These are phyloP conservation scores for Colletes gigas DNA, from an alignment of 1,140 invertebrate genomes.

Conservation along the genomic window DNA sequence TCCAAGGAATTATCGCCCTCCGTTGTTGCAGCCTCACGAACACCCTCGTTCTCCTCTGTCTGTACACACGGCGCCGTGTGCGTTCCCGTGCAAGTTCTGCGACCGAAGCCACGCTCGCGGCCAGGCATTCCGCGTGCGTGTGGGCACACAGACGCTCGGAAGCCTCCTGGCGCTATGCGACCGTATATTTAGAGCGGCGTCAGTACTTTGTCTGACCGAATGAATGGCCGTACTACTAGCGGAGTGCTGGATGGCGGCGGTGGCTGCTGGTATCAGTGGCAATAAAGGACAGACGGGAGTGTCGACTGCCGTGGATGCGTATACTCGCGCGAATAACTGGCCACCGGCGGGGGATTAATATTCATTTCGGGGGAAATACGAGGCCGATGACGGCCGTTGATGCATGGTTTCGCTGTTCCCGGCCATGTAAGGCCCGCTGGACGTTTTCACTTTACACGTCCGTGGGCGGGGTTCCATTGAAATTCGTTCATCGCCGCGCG, in stretches of 20 bases:
- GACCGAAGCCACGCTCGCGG: too few relatives aligned
- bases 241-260: constrained; percentile 50
- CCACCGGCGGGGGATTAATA: constrained; percentile 47
- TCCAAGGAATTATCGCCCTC: constrained; percentile 61
- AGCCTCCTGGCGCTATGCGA: constrained; percentile 52
- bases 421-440: background rate
- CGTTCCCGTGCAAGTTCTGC: too few relatives aligned
- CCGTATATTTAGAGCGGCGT: constrained; percentile 73
- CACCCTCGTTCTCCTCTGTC: background rate
- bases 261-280: constrained; percentile 48
- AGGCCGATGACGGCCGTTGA: constrained; percentile 23
- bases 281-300: constrained; percentile 62
- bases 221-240: constrained; percentile 65
- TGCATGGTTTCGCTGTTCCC: constrained; percentile 24
- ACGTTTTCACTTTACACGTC: constrained; percentile 4
- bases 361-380: constrained; percentile 29
- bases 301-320: constrained; percentile 39
- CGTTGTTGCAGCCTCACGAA: constrained; percentile 20
- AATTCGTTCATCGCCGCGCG: background rate
- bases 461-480: background rate
- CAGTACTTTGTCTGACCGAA: constrained; percentile 74
- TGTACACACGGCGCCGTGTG: too few relatives aligned
- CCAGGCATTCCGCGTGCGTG: background rate
- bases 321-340: constrained; percentile 31
- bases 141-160: constrained; percentile 19